Percentiles rank a stretch among this genome's conserved stretches.
Evolutionary conservation across 1,140 invertebrate genomes (phyloP).

Genomic region (Musca vetustissima): DNA sequence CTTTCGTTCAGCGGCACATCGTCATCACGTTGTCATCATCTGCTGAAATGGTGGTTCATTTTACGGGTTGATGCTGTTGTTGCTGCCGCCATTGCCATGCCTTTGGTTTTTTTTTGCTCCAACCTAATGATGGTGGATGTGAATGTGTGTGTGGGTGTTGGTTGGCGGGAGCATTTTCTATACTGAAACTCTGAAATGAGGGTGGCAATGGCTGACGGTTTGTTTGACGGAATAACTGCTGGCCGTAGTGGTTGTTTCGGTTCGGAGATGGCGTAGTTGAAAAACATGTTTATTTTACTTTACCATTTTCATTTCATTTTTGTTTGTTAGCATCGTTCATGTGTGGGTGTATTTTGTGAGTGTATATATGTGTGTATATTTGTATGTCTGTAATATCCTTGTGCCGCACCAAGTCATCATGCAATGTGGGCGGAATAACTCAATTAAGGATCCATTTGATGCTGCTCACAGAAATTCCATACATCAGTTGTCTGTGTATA

Average conservation of each 20-base stretch:
- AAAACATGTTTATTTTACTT: slow-evolving; percentile 19
- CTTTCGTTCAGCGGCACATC: neutral
- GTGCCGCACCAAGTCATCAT: too few species aligned
- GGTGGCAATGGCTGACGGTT: neutral
- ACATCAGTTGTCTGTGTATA: neutral
- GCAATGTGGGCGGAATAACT: slow-evolving; percentile 50
- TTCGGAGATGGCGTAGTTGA: neutral
- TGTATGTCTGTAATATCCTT: neutral
- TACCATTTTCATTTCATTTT: neutral
- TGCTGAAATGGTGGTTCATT: neutral
- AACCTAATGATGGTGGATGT: neutral
- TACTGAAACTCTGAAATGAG: too few species aligned
- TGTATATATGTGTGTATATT: neutral
- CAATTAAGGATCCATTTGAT: slow-evolving; percentile 56
- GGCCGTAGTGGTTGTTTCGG: neutral
- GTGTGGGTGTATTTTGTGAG: neutral
- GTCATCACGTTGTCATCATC: neutral
- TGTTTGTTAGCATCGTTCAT: neutral
- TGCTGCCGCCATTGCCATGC: neutral
- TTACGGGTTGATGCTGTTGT: neutral
- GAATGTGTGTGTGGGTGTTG: neutral
- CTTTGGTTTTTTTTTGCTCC: too few species aligned
- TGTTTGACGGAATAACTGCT: too few species aligned
- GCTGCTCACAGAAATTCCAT: slow-evolving; percentile 41
- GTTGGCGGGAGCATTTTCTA: neutral